Base-by-base conservation (phyloP, 2,797 vertebrate species). In the Sandelia bainsii region DNA sequence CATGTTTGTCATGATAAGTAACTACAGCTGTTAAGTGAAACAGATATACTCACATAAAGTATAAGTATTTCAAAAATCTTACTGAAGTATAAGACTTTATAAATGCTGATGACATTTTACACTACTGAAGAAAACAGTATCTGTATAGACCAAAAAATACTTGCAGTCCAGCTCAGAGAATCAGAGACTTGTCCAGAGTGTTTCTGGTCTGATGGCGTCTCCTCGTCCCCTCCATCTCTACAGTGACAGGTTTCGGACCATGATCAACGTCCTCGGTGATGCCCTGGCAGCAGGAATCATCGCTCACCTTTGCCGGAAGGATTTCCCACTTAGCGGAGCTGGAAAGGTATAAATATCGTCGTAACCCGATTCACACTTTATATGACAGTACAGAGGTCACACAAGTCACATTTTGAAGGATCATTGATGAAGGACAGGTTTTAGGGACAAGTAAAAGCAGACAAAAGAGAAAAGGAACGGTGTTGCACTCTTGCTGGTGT, bases 231-330 rank as follows among this genome's bases (percentile, higher is more conserved):
- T 39, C 12, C 51, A 59, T 46, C 62, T 81, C 45, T 3, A 1
- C 71, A 97, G 96, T 45, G 96, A 97, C 82, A 89, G 96, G 0
- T 95, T 97, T 32, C 92, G 96, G 22, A 97, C 96, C 0, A 96
- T 97, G 96, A 95, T 96, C 88, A 97, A 97, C 0, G 96, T 97
- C 19, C 91, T 97, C 0, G 96, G 96, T 0, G 96, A 97, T 0
- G 96, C 96, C 1, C 87, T 97, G 79, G 96, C 96, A 0, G 96
- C 96, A 0, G 96, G 96, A 64, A 96, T 97, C 85, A 94, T 97
- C 1, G 95, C 93, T 0, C 96, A 97, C 0, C 69, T 96, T 64
- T 97, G 96, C 19, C 77, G 85, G 51, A 94, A 97, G 62, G 96
- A 97, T 66, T 96, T 97, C 58, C 84, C 95, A 10, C 87, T 92